Evolutionary conservation across 2,113 vertebrate species (phyloP).

Genomic region (Notothenia coriiceps): DNA sequence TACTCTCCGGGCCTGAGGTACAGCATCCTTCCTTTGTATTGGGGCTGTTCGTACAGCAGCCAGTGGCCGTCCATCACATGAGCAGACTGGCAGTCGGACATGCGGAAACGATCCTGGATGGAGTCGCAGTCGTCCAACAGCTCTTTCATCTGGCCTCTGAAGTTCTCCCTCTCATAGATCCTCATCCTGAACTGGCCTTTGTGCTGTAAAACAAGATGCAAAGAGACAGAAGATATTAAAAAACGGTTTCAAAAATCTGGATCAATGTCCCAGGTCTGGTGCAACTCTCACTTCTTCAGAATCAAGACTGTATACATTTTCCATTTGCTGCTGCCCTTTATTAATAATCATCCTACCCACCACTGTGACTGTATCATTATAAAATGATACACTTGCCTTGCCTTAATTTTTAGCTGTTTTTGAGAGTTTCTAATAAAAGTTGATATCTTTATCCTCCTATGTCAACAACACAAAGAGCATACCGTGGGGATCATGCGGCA

Average conservation of each 20-base stretch:
- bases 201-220: constrained; percentile 63
- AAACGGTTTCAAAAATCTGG: no score
- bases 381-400: no score
- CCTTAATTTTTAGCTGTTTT: no score
- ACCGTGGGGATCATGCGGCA: constrained; percentile 83
- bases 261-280: no score
- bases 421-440: neutral
- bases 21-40: constrained; percentile 75
- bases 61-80: constrained; percentile 82
- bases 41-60: constrained; percentile 78
- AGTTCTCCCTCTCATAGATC: constrained; percentile 83
- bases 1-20: constrained; percentile 79
- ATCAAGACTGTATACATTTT: no score
- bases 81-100: constrained; percentile 80
- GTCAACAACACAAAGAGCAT: neutral
- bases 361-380: no score
- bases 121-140: constrained; percentile 79
- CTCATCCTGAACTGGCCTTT: constrained; percentile 79
- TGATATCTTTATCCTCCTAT: neutral
- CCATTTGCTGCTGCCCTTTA: no score
- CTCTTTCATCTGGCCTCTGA: constrained; percentile 79
- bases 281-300: no score
- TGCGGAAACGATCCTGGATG: constrained; percentile 69
- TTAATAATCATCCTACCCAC: no score
- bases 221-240: neutral